These are phyloP conservation scores for Loris lydekkerianus DNA, from an alignment of 2,797 vertebrate genomes.

Conservation along the genomic window DNA sequence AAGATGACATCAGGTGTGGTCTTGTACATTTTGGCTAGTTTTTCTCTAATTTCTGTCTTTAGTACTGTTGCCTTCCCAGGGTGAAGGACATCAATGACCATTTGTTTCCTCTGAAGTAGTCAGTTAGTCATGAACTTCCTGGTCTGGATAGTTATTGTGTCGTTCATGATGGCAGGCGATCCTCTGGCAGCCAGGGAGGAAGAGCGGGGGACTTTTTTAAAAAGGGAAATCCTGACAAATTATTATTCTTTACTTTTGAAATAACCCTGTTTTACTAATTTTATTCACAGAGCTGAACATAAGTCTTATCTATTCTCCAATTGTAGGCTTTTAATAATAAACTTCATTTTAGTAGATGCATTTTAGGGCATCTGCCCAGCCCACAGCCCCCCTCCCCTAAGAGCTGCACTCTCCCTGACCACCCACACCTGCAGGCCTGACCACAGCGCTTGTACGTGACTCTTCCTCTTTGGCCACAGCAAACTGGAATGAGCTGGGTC, in stretches of 20 bases:
- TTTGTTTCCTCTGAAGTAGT: too few relatives aligned
- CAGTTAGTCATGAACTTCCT: too few relatives aligned
- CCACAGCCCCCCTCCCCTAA: not conserved
- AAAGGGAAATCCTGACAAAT: not conserved
- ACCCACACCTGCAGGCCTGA: not conserved
- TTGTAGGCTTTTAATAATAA: constrained; percentile 28
- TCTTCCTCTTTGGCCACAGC: not conserved
- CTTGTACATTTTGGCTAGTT: too few relatives aligned
- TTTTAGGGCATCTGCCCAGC: not conserved
- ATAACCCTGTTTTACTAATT: not conserved
- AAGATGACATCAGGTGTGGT: too few relatives aligned
- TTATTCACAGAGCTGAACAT: constrained; percentile 29
- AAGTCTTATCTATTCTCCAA: not conserved
- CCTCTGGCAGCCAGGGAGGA: too few relatives aligned
- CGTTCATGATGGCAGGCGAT: too few relatives aligned
- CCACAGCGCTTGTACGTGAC: not conserved
- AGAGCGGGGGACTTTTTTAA: not conserved
- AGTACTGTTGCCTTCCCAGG: too few relatives aligned
- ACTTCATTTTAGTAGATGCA: too few relatives aligned
- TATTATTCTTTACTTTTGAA: constrained; percentile 43
- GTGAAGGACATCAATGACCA: too few relatives aligned
- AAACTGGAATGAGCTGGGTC: not conserved
- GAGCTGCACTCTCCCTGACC: accelerated
- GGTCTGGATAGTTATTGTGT: too few relatives aligned
- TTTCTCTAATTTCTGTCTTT: too few relatives aligned